A percentile compares a stretch with the other conserved stretches of the same genome.
phyloP scores from a whole-genome alignment of 2,888 invertebrate species.

The Bursaphelenchus okinawaensis region DNA sequence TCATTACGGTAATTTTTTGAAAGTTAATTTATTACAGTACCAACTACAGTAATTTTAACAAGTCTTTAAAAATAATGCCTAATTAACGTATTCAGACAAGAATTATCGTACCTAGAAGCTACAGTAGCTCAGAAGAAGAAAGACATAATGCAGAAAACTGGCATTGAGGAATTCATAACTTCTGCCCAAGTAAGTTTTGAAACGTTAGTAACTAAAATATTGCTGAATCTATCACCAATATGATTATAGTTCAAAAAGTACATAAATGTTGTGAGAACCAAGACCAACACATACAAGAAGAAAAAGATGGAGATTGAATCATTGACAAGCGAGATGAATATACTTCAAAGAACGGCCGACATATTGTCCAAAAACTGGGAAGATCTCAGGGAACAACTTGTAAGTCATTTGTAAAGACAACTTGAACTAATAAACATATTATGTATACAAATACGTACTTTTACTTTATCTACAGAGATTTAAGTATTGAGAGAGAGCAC shows the following conservation, averaged over 20 bases:
- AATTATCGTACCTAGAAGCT: conserved; percentile 64
- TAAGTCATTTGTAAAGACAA: too few relatives aligned
- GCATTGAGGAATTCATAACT: conserved; percentile 34
- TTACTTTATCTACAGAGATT: too few relatives aligned
- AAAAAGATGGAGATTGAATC: conserved; percentile 71
- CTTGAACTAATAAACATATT: too few relatives aligned
- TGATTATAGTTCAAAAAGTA: conserved; percentile 71
- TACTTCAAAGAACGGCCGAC: conserved; percentile 72
- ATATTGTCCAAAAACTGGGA: conserved; percentile 65
- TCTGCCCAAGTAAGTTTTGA: conserved; percentile 30
- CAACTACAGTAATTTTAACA: neutral
- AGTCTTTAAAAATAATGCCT: neutral
- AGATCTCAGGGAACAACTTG: conserved; percentile 64
- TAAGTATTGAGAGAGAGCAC: too few relatives aligned
- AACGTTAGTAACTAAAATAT: neutral
- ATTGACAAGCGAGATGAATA: conserved; percentile 72
- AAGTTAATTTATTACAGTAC: neutral
- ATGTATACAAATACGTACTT: too few relatives aligned
- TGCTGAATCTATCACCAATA: neutral
- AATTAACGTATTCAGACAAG: conserved; percentile 66
- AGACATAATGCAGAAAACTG: conserved; percentile 29
- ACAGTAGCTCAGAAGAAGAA: conserved; percentile 21
- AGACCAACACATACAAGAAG: conserved; percentile 76
- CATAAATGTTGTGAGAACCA: conserved; percentile 73
- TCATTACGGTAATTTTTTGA: conserved; percentile 15